A percentile compares a stretch with the other conserved stretches of the same genome.
Conservation (phyloP, 2,888 invertebrate species). For the Pyrocoelia pectoralis region DNA sequence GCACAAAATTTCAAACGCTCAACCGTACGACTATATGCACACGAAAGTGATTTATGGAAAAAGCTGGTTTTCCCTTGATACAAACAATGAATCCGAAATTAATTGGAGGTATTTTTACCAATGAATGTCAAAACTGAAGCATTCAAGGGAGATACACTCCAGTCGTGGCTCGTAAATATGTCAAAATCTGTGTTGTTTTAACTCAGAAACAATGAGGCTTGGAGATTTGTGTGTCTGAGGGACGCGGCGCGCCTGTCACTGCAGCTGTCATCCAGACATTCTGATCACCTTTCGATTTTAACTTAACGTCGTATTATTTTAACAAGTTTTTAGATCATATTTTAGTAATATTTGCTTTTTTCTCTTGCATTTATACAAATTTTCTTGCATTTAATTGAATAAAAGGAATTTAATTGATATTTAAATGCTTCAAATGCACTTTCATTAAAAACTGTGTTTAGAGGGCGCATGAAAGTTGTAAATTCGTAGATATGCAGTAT, state of each 20-base stretch:
- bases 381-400: too few species aligned
- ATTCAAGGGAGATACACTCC: constrained; percentile 45
- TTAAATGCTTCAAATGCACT: too few species aligned
- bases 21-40: constrained; percentile 7
- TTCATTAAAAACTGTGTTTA: too few species aligned
- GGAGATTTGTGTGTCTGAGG: constrained; percentile 60
- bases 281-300: constrained; percentile 48
- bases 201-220: constrained; percentile 59
- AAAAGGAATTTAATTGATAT: too few species aligned
- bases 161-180: constrained; percentile 58
- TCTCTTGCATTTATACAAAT: too few species aligned
- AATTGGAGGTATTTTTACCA: constrained; percentile 52
- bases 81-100: constrained; percentile 46
- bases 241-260: constrained; percentile 51
- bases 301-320: constrained; percentile 45
- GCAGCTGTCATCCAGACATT: constrained; percentile 57
- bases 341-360: too few species aligned
- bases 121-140: constrained; percentile 50
- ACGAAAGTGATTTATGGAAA: constrained; percentile 28
- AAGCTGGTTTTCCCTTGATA: constrained; percentile 21
- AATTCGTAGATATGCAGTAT: too few species aligned
- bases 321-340: constrained; percentile 5
- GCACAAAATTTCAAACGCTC: constrained; percentile 8
- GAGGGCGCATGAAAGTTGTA: too few species aligned
- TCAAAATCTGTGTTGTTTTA: constrained; percentile 60